Base-by-base conservation (phyloP, 2,797 vertebrate genomes). In the Sparidentex hasta region DNA sequence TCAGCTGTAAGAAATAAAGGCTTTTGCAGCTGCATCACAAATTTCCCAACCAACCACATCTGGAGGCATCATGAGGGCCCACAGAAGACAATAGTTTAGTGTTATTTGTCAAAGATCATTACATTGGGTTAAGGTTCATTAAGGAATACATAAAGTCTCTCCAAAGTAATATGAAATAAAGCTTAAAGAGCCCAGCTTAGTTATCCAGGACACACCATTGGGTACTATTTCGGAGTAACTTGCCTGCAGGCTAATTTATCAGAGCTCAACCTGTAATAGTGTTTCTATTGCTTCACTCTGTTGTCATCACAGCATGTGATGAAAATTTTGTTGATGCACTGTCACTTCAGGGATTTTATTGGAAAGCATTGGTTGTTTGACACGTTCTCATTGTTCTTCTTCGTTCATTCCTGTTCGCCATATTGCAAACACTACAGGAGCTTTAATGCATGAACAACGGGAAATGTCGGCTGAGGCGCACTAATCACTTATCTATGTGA, bases 1-100 rank as follows among this genome's bases (percentile, higher is more conserved):
- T 71, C 61, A 41, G 77, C 63, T 44, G 65, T 9, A 41, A 16
- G 65, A 63, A 70, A 83, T 65, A 72, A 69, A 78, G 25, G 17
- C 44, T 4, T 4, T 6, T 44, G 55, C 81, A 78, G 81, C 81
- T 65, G 73, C 76, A 23, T 65, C 58, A 5, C 52, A 47, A 7
- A 51, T 54, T 56, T 66, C 65, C 47, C 23, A 6, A n/a, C 41
- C 20, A 58, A 16, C 18, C 65, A 76, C 81, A 80, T 82, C 70
- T 87, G 74, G 76, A 76, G 58, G n/a, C 57, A 48, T 65, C 69
- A n/a, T 54, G 68, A 62, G 18, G 23, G 25, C 13, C 43, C 14
- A 23, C 4, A 48, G 51, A n/a, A 46, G 33, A 61, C 38, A 67
- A 50, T 51, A 51, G 27, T 54, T 48, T 3, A 17, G 56, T 63